These are phyloP conservation scores for Aurelia aurita complex sp. Pacific DNA, from an alignment of 30 jellyfish, hydroid and myxozoan genomes.

Conservation along the genomic window DNA sequence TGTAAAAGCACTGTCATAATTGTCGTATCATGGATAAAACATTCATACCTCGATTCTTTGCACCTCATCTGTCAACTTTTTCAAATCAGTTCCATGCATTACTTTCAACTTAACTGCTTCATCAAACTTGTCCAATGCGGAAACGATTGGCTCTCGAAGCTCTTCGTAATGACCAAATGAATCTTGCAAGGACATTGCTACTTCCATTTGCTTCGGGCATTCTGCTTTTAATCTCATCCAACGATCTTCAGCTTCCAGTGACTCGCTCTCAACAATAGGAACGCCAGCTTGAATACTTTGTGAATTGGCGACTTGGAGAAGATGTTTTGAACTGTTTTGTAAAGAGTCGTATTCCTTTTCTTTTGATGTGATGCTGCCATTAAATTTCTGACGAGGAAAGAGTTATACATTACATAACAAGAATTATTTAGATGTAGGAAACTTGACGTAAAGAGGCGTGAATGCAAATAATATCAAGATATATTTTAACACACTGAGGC, in stretches of 20 bases:
- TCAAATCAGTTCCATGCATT: conserved; percentile 65
- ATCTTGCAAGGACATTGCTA: not conserved
- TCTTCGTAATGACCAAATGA: conserved; percentile 26
- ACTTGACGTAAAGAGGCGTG: too few species aligned
- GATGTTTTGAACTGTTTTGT: not conserved
- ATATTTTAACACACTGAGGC: too few species aligned
- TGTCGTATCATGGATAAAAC: too few species aligned
- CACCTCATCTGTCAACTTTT: conserved; percentile 64
- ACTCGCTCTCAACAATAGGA: conserved; percentile 26
- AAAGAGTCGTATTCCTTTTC: conserved; percentile 27
- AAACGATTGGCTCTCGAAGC: conserved; percentile 17
- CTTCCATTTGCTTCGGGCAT: conserved; percentile 10
- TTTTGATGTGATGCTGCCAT: conserved; percentile 37
- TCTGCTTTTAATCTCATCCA: conserved; percentile 47
- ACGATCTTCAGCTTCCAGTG: conserved; percentile 30
- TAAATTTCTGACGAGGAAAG: conserved; percentile 27
- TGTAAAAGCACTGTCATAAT: not conserved
- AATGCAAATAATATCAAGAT: too few species aligned
- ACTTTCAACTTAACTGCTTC: conserved; percentile 55
- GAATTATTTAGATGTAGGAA: too few species aligned
- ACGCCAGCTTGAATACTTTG: conserved; percentile 65
- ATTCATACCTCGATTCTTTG: conserved; percentile 58
- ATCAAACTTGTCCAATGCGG: conserved; percentile 28
- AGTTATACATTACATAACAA: not conserved
- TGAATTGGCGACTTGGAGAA: conserved; percentile 48